These are phyloP conservation scores for Papilio protenor DNA, from an alignment of 2,888 invertebrate genomes.

Conservation along the genomic window DNA sequence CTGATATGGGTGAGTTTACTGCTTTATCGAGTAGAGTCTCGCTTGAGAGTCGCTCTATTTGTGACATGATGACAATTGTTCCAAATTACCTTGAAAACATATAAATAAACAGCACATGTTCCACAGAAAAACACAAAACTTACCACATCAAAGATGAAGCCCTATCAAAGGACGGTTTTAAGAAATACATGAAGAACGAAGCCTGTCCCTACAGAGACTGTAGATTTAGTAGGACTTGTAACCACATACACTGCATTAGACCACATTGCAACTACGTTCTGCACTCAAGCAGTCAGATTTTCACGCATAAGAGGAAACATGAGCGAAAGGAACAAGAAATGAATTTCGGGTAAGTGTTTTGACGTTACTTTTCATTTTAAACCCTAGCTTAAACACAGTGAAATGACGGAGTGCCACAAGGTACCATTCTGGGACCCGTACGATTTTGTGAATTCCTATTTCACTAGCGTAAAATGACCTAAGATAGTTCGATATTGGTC, in stretches of 20 bases:
- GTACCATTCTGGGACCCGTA: background rate
- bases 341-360: constrained; percentile 87
- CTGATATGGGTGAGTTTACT: constrained; percentile 97
- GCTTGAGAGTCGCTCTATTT: too few relatives aligned
- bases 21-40: background rate
- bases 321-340: constrained; percentile 96
- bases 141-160: constrained; percentile 99
- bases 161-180: constrained; percentile 97
- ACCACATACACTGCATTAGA: constrained; percentile 99
- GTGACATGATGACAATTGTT: background rate
- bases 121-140: constrained; percentile 98
- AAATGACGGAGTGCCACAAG: constrained; percentile 20
- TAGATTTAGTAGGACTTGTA: constrained; percentile 96
- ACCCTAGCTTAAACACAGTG: background rate
- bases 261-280: constrained; percentile 97
- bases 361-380: background rate
- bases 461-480: too few relatives aligned
- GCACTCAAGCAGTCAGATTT: constrained; percentile 97
- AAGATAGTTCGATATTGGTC: background rate
- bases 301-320: constrained; percentile 98
- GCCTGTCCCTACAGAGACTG: constrained; percentile 96
- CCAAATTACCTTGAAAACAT: constrained; percentile 3
- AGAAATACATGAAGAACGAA: constrained; percentile 99
- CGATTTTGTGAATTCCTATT: background rate
- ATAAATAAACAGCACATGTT: background rate